Evolutionary conservation across 2,888 invertebrate genomes (phyloP), one percentile per base, ranked within the genome.

Genomic region (Metellina segmentata): DNA sequence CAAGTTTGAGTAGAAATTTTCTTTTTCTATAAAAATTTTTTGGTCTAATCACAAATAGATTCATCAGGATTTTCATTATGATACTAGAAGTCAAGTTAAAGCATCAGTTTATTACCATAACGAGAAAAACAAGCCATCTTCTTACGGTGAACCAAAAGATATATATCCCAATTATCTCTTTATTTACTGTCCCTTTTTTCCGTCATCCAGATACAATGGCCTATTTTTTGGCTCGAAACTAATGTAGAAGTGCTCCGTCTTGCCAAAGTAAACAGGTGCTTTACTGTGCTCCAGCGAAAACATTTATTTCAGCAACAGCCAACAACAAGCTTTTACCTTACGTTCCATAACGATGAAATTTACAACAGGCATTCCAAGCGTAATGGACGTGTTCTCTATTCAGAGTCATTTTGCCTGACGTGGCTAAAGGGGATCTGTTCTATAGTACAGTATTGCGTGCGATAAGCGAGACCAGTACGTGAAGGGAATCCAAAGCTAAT

Each of bases 321-420:
- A 77, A 19, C 61, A 16, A 61, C 13, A 16, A 8, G 7, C 61
- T 16, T 20, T 79, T 79, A 19, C 4, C 53, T 19, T 34, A 6
- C 16, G 53, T 79, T 79, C 20, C 79, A 79, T 79, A 79, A 79
- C 69, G 79, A 69, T 79, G 79, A 79, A 79, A 79, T 61, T 79
- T 79, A 61, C 79, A 79, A 61, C 79, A 79, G 61, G 34, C 79
- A 79, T 79, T 79, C 34, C 34, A 49, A 7, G n/a, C 34, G 79
- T 79, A 79, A 79, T 61, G 79, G 79, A 79, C 34, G 53, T 61
- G 79, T 11, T 79, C 79, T 61, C 79, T 34, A 61, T 79, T 79
- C 79, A 79, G 79, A 61, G 48, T 61, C 79, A 11, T 79, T 79
- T 79, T 69, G 16, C 20, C 61, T 79, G 69, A 69, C 34, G 34